Conservation (phyloP, 2,888 invertebrate genomes). For the Biston stratarius region DNA sequence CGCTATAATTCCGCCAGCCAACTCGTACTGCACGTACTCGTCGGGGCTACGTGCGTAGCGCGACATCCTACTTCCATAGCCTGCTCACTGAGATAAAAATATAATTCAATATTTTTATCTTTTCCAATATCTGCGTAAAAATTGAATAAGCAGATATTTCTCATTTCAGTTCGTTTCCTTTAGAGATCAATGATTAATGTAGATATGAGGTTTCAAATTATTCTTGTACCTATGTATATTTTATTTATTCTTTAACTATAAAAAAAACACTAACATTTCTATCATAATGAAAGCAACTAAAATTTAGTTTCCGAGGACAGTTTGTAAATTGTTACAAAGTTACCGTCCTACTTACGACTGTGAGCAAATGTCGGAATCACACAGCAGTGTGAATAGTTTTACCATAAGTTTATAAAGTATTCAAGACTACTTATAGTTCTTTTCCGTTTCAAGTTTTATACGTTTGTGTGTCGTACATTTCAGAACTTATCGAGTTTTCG, state of each 20-base stretch:
- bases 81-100: slow-evolving; percentile 13
- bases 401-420: slow-evolving; percentile 25
- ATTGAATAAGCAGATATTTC: slow-evolving; percentile 11
- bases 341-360: slow-evolving; percentile 10
- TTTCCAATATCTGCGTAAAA: slow-evolving; percentile 11
- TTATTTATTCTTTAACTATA: too few species aligned
- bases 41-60: slow-evolving; percentile 8
- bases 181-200: not conserved
- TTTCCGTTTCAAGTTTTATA: slow-evolving; percentile 31
- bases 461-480: slow-evolving; percentile 25
- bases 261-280: not conserved
- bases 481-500: slow-evolving; percentile 27
- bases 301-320: slow-evolving; percentile 2
- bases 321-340: slow-evolving; percentile 9
- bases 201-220: not conserved
- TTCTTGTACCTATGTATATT: not conserved
- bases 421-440: slow-evolving; percentile 24
- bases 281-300: not conserved
- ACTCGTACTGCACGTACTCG: slow-evolving; percentile 1
- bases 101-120: slow-evolving; percentile 6
- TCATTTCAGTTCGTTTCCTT: slow-evolving; percentile 6
- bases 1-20: not conserved
- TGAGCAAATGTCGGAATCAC: slow-evolving; percentile 21
- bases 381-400: slow-evolving; percentile 14
- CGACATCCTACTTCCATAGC: slow-evolving; percentile 16